Evolutionary conservation across 37 sponge, comb jelly and placozoan species (phyloP).

Genomic region (Ephydatia muelleri): DNA sequence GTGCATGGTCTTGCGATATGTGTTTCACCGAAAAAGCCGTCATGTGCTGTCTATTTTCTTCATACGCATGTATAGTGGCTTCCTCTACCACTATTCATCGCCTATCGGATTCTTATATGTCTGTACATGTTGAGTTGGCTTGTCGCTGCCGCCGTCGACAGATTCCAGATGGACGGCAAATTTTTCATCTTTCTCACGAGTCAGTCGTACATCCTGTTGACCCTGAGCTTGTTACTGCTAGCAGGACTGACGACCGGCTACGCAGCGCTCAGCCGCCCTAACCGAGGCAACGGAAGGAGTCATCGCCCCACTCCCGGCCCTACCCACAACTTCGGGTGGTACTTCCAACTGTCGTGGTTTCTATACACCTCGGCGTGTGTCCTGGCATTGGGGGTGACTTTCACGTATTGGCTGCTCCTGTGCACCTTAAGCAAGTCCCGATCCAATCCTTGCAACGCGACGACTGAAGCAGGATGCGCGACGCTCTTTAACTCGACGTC

Average conservation of each 20-base stretch:
- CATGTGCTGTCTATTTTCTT: background rate
- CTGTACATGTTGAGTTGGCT: slow-evolving; percentile 9
- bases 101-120: background rate
- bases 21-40: background rate
- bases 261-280: background rate
- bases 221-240: background rate
- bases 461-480: background rate
- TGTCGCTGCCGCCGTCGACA: background rate
- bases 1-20: background rate
- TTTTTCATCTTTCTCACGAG: background rate
- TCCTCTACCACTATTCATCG: slow-evolving; percentile 7
- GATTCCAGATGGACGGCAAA: background rate
- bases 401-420: background rate
- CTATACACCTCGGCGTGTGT: background rate
- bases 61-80: slow-evolving; percentile 9
- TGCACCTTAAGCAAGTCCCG: background rate
- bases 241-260: background rate
- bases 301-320: background rate
- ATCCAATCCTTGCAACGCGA: too few species aligned
- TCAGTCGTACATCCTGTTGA: background rate
- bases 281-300: background rate
- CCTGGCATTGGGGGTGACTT: background rate
- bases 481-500: background rate
- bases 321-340: background rate
- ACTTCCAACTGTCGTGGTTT: background rate